A percentile compares a stretch with the other conserved stretches of the same genome.
Evolutionary conservation across 2,888 invertebrate genomes (phyloP).

Genomic region (Aelia acuminata): DNA sequence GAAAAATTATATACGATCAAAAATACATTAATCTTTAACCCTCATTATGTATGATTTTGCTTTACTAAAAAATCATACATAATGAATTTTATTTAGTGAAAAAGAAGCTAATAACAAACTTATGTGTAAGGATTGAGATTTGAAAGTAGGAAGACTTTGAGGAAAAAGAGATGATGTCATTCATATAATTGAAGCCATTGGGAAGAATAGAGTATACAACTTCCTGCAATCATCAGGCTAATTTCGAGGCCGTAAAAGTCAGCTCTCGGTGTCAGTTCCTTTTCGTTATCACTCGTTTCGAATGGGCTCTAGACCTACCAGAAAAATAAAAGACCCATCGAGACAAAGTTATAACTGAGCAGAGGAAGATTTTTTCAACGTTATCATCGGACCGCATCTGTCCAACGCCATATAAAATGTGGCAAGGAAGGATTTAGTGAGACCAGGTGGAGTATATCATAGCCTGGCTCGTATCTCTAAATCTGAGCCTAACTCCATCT

Average conservation of each 20-base stretch:
- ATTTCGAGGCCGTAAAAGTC: not conserved
- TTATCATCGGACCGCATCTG: slow-evolving; percentile 35
- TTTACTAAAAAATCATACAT: no score
- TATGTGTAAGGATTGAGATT: no score
- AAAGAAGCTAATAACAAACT: no score
- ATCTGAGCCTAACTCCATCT: slow-evolving; percentile 6
- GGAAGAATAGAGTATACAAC: not conserved
- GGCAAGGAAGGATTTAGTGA: slow-evolving; percentile 48
- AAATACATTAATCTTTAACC: no score
- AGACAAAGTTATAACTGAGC: slow-evolving; percentile 36
- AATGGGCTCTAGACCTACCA: not conserved
- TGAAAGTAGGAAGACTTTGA: not conserved
- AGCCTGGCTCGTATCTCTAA: slow-evolving; percentile 20
- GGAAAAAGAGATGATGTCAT: not conserved
- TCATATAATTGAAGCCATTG: not conserved
- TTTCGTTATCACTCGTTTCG: not conserved
- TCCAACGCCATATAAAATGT: slow-evolving; percentile 49
- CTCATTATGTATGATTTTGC: no score
- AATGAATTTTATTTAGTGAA: no score
- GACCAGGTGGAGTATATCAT: slow-evolving; percentile 46
- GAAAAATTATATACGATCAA: no score
- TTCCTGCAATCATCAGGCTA: not conserved
- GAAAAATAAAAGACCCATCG: slow-evolving; percentile 29
- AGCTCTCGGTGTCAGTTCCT: not conserved
- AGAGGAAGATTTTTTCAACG: slow-evolving; percentile 30